Evolutionary conservation across 2,888 invertebrate species (phyloP).

Genomic region (Eudasyphora cyanicolor): DNA sequence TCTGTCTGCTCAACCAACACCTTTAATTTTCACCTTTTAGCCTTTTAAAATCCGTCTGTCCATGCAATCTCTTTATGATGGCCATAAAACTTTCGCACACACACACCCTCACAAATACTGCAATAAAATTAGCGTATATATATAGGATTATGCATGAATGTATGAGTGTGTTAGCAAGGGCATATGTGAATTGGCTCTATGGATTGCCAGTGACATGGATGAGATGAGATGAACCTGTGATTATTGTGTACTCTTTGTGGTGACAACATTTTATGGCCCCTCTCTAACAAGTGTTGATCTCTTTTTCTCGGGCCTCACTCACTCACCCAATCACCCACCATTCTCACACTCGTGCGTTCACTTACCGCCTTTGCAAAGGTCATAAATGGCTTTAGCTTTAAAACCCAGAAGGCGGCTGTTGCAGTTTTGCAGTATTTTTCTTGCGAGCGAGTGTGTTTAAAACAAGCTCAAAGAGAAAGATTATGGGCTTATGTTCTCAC

Average conservation of each 20-base stretch:
- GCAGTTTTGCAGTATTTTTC: not conserved
- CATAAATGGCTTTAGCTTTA: conserved; percentile 29
- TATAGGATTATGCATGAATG: not conserved
- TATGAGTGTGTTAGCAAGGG: not conserved
- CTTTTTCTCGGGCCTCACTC: not conserved
- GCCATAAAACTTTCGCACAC: conserved; percentile 14
- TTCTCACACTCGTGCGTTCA: too few relatives aligned
- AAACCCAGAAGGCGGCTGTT: conserved; percentile 9
- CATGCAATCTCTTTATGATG: conserved; percentile 51
- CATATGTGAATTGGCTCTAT: too few relatives aligned
- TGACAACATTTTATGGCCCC: conserved; percentile 36
- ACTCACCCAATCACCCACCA: too few relatives aligned
- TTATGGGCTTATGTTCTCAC: conserved; percentile 36
- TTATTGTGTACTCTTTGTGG: conserved; percentile 28
- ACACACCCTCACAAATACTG: not conserved
- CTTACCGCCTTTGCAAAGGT: too few relatives aligned
- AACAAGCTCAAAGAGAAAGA: not conserved
- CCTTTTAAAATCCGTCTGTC: conserved; percentile 38
- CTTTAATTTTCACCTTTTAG: conserved; percentile 52
- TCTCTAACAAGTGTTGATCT: conserved; percentile 36
- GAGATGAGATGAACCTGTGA: conserved; percentile 15
- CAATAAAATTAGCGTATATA: too few relatives aligned
- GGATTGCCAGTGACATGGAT: too few relatives aligned
- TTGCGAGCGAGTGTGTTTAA: too few relatives aligned
- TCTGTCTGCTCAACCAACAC: conserved; percentile 30